Percentiles rank a stretch among this genome's conserved stretches.
Conservation (phyloP, 2,113 vertebrate species). For the Rhinolophus ferrumequinum region DNA sequence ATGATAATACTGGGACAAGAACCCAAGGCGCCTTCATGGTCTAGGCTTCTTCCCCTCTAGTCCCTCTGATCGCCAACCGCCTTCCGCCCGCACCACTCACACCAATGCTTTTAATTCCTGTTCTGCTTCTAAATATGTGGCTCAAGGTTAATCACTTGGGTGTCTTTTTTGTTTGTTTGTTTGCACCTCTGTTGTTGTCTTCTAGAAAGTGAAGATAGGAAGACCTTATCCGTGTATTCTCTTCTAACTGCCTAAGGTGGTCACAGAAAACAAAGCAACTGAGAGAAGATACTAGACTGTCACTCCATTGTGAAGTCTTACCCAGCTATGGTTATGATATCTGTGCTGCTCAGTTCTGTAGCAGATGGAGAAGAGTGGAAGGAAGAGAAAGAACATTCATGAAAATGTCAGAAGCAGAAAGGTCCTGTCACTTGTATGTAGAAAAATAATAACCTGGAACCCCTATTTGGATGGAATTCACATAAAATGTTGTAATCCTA, state of each 20-base stretch:
- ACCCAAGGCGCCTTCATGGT: neutral
- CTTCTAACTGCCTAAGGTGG: neutral
- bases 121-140: neutral
- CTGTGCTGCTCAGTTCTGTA: neutral
- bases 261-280: neutral
- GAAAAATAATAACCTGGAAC: neutral
- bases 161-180: neutral
- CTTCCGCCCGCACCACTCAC: neutral
- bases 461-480: neutral
- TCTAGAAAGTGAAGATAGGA: neutral
- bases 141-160: no score
- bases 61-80: no score
- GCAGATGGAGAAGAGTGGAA: neutral
- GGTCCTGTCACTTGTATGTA: neutral
- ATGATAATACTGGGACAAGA: neutral
- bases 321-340: neutral
- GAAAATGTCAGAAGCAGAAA: neutral
- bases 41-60: no score
- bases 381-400: neutral
- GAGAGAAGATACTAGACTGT: neutral
- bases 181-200: neutral
- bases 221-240: neutral
- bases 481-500: neutral
- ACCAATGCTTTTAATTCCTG: neutral
- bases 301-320: neutral